Evolutionary conservation across 2,888 invertebrate species (phyloP).

Genomic region (Tipula unca): DNA sequence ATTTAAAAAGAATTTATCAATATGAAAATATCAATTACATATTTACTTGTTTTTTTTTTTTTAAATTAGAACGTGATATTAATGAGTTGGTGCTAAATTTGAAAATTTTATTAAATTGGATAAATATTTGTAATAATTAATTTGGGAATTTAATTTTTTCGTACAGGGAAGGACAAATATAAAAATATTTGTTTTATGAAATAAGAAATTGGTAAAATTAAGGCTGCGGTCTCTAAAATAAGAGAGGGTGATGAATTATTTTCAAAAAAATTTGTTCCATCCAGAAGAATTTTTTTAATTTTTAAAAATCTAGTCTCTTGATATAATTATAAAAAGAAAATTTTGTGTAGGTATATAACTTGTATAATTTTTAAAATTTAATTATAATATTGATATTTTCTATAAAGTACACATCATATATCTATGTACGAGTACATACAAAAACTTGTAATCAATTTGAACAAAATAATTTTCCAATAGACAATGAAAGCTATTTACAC

Average conservation of each 20-base stretch:
- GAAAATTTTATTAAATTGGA: background rate
- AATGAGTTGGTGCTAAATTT: slow-evolving; percentile 1
- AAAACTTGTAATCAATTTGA: background rate
- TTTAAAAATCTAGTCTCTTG: background rate
- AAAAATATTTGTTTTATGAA: background rate
- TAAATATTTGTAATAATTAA: background rate
- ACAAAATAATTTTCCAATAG: background rate
- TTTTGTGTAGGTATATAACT: background rate
- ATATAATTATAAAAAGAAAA: background rate
- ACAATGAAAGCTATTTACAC: background rate
- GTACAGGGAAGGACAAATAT: background rate
- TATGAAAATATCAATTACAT: background rate
- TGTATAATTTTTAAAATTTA: background rate
- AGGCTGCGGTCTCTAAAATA: background rate
- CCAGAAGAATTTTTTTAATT: background rate
- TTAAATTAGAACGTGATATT: background rate
- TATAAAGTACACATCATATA: too few relatives aligned
- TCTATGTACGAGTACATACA: background rate
- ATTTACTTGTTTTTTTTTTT: background rate
- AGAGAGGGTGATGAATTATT: background rate
- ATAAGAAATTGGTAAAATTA: background rate
- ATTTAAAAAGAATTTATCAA: background rate
- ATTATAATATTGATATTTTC: background rate
- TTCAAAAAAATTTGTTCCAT: background rate
- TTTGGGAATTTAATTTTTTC: background rate